phyloP scores from a whole-genome alignment of 2,797 vertebrate genomes.

The Selene dorsalis region DNA sequence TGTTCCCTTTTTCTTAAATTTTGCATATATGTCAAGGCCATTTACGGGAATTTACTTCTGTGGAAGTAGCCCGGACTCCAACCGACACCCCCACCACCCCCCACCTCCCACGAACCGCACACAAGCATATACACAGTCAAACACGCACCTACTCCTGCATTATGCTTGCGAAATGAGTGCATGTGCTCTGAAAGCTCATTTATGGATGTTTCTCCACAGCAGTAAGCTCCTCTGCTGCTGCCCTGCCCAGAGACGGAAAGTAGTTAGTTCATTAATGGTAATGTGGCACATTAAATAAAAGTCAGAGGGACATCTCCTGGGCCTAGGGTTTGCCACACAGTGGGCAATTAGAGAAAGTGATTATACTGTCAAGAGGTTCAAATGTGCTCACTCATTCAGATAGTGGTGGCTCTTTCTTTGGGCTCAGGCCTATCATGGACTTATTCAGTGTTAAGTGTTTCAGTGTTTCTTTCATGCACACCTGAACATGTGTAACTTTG shows the following conservation, averaged over 20 bases:
- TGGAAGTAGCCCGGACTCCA: constrained; percentile 17
- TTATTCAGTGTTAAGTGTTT: constrained; percentile 45
- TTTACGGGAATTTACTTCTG: constrained; percentile 54
- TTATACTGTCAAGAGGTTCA: constrained; percentile 83
- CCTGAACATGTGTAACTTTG: constrained; percentile 40
- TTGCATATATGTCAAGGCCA: constrained; percentile 64
- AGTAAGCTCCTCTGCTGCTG: constrained; percentile 72
- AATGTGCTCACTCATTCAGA: constrained; percentile 81
- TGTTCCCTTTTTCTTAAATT: constrained; percentile 60
- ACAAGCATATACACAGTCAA: neutral
- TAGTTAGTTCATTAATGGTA: constrained; percentile 87
- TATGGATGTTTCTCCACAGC: constrained; percentile 74
- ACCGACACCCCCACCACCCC: constrained; percentile 13
- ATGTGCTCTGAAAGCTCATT: constrained; percentile 73
- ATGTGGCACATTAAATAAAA: constrained; percentile 88
- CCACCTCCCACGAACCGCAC: neutral
- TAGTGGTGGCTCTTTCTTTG: constrained; percentile 70
- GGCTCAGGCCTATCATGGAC: constrained; percentile 56
- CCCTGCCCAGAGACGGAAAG: constrained; percentile 74
- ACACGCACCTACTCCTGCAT: constrained; percentile 32
- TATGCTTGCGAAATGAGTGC: constrained; percentile 62
- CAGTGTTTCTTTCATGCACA: constrained; percentile 41
- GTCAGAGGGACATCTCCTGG: constrained; percentile 86
- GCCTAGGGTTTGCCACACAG: constrained; percentile 82
- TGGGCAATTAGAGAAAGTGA: constrained; percentile 87